Evolutionary conservation across 2,113 vertebrate species (phyloP), one percentile per base, ranked within the genome.

Genomic region (Chamaea fasciata): DNA sequence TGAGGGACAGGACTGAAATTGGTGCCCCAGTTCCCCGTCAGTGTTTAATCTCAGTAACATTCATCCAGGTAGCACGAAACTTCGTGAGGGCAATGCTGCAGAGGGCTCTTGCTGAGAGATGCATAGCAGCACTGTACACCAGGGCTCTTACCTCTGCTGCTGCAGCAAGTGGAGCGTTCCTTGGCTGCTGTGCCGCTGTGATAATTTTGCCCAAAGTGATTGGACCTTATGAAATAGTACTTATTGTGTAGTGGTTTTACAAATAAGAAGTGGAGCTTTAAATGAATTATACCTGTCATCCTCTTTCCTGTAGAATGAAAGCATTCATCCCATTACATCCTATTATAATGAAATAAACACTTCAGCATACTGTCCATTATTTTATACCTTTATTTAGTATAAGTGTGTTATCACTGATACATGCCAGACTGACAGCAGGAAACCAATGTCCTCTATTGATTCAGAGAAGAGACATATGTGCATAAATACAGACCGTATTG

Each of bases 231-330:
- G 69, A 92, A 92, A 77, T 55, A 83, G 50, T 47, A 74, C 67
- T 94, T 95, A 86, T 24, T 81, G 83, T 55, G 44, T 78, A 64
- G 67, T 86, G 65, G 67, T 93, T 95, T 92, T 92, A 84, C 52
- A 69, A 96, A 77, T 89, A 93, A 96, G 91, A 90, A 93, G 78
- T 53, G 21, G n/a, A 83, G 64, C 57, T 97, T 96, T 96, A 77
- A 95, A 87, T 91, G 60, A 97, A 94, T 95, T 97, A 83, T 86
- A 91, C 87, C 88, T 87, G 92, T 92, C 95, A 95, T 86, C 68
- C 15, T 92, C 92, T 97, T 97, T 95, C 90, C 88, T 93, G 79
- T 49, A 30, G 56, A 78, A 91, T 93, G 53, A 81, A 96, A 87
- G 14, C 69, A 46, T 95, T 90, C 37, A 69, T 95, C 75, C 59